Evolutionary conservation across 2,797 vertebrate species (phyloP).

Genomic region (Peromyscus aztecus): DNA sequence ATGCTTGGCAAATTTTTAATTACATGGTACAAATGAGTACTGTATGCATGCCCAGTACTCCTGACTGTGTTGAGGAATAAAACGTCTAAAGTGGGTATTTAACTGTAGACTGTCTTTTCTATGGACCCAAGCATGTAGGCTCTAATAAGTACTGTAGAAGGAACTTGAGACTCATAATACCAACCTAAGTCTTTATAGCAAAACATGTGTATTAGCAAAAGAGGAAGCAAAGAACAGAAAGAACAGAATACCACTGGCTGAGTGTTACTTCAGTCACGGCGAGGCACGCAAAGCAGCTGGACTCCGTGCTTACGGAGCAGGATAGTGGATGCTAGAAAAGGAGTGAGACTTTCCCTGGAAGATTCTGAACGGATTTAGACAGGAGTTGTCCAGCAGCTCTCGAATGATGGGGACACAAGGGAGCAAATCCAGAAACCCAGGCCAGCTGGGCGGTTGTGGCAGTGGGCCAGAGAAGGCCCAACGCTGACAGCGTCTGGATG

Average conservation of each 20-base stretch:
- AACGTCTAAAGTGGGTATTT: neutral
- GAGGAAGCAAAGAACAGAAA: neutral
- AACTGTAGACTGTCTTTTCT: neutral
- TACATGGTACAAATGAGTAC: neutral
- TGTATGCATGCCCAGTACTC: neutral
- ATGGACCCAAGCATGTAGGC: neutral
- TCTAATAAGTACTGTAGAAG: neutral
- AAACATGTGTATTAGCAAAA: neutral
- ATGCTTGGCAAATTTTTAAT: conserved; percentile 48
- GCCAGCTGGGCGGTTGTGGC: neutral
- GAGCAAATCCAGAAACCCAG: neutral
- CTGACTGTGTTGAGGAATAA: neutral
- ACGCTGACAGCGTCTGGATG: neutral
- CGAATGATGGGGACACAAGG: neutral
- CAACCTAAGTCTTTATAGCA: neutral
- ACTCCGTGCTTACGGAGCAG: neutral
- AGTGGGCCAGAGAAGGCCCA: neutral
- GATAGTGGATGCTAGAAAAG: neutral
- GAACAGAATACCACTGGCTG: neutral
- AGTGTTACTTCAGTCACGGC: neutral
- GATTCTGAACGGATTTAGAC: neutral
- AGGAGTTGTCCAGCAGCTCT: neutral
- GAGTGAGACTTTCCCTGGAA: neutral
- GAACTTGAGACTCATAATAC: conserved; percentile 34
- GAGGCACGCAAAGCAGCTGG: too few species aligned